Percentiles rank a stretch among this genome's conserved stretches.
phyloP scores from a whole-genome alignment of 2,113 vertebrate species.

The Bucco capensis region DNA sequence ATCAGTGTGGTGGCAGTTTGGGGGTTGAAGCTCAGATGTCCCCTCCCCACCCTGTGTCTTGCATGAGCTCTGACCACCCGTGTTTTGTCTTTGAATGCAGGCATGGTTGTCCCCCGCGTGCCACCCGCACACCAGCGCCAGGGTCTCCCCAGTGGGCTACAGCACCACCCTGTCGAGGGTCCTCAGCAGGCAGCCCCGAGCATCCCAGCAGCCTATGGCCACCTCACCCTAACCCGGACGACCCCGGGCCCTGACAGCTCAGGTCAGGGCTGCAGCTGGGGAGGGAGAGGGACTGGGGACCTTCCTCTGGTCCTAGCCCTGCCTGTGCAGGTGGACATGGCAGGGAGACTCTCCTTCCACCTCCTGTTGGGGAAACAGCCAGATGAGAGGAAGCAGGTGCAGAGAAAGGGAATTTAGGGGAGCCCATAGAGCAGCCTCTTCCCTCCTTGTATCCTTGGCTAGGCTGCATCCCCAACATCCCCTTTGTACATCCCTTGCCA shows the following conservation, averaged over 20 bases:
- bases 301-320: not conserved
- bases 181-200: constrained; percentile 56
- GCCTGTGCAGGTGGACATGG: fast-evolving
- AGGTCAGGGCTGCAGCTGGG: constrained; percentile 55
- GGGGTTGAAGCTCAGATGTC: not conserved
- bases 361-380: not conserved
- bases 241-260: constrained; percentile 50
- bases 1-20: not conserved
- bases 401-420: not conserved
- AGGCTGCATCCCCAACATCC: not conserved
- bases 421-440: not conserved
- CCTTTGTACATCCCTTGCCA: not conserved
- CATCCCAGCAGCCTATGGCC: not conserved
- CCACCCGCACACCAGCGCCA: constrained; percentile 73
- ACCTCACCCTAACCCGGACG: constrained; percentile 49
- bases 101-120: constrained; percentile 78
- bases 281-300: not conserved
- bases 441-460: not conserved
- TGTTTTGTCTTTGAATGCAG: constrained; percentile 74
- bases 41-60: not conserved
- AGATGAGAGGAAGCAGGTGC: not conserved
- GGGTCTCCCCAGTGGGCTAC: constrained; percentile 54
- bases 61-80: not conserved
- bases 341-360: not conserved
- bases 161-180: constrained; percentile 74